Conservation (phyloP, 2,113 vertebrate species). For the Podilymbus podiceps region DNA sequence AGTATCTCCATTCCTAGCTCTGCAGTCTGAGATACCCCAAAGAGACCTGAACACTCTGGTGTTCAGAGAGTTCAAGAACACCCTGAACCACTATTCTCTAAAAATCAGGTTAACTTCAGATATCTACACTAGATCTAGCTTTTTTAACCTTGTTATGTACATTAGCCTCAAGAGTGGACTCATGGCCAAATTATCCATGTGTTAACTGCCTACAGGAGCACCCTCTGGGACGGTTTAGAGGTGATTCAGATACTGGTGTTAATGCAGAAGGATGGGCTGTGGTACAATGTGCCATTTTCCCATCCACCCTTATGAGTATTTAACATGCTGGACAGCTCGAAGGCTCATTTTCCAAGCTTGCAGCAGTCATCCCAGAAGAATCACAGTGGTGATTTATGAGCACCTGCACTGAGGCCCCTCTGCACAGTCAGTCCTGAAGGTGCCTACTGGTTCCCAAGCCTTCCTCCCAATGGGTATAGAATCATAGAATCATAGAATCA, state of each 20-base stretch:
- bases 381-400: background rate
- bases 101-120: background rate
- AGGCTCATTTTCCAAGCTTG: background rate
- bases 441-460: background rate
- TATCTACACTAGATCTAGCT: background rate
- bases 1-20: background rate
- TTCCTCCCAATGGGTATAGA: background rate
- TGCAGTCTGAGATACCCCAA: background rate
- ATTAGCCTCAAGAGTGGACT: background rate
- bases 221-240: background rate
- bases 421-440: background rate
- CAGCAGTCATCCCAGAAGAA: background rate
- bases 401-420: background rate
- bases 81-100: background rate
- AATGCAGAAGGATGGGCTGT: background rate
- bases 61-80: background rate
- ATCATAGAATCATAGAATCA: no score
- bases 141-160: background rate
- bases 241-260: background rate
- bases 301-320: background rate
- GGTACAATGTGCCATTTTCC: background rate
- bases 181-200: background rate
- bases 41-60: background rate
- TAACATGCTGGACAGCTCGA: rapidly evolving
- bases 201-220: background rate